These are phyloP conservation scores for Chironomus tepperi DNA, from an alignment of 1,140 invertebrate species.

Conservation along the genomic window DNA sequence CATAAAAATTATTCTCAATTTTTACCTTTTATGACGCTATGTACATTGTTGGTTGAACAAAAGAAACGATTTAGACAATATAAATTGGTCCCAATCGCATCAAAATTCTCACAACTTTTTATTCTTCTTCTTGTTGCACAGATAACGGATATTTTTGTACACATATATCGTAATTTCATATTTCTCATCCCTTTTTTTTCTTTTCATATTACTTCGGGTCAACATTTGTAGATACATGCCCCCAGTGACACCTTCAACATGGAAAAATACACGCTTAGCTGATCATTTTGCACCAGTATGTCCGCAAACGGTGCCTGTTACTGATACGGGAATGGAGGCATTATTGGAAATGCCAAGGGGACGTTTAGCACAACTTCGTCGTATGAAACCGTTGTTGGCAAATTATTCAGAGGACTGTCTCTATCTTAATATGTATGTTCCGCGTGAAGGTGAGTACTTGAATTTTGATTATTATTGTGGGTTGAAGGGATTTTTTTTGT, in stretches of 20 bases:
- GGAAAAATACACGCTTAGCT: slow-evolving; percentile 71
- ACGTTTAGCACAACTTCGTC: slow-evolving; percentile 69
- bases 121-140: too few relatives aligned
- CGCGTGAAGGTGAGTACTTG: slow-evolving; percentile 62
- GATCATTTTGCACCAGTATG: slow-evolving; percentile 80
- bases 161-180: not conserved
- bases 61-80: too few relatives aligned
- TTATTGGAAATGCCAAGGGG: slow-evolving; percentile 65
- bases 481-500: not conserved
- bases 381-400: slow-evolving; percentile 67
- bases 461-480: not conserved
- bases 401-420: slow-evolving; percentile 96
- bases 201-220: not conserved
- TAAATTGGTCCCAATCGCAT: not conserved
- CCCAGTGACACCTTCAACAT: slow-evolving; percentile 81
- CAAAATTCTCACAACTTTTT: too few relatives aligned
- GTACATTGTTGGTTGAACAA: not conserved
- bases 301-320: slow-evolving; percentile 69
- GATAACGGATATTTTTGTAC: too few relatives aligned
- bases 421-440: slow-evolving; percentile 93
- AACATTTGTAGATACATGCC: slow-evolving; percentile 74
- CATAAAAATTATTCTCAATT: not conserved
- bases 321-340: slow-evolving; percentile 61
- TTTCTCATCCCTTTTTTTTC: not conserved
- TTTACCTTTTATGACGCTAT: not conserved